Evolutionary conservation across 2,888 invertebrate species (phyloP), one percentile per base, ranked within the genome.

Genomic region (Atherix ibis): DNA sequence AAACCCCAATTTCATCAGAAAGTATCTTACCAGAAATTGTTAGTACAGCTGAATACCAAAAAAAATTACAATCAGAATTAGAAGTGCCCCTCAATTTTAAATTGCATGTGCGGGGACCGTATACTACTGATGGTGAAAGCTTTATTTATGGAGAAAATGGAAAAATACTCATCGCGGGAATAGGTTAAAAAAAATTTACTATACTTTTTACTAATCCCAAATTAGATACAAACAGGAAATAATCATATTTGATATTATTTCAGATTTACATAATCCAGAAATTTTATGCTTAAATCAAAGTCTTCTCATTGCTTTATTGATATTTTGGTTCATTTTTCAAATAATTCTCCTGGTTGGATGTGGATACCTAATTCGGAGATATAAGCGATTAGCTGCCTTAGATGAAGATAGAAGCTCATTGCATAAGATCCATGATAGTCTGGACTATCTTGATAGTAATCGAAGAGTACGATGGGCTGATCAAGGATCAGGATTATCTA

Each of bases 381-480:
- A 73, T 44, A 66, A 66, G 40, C 58, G 59, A 18, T 51, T 66
- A 41, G 66, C 66, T 24, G 54, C 63, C 41, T 47, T 63, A 33
- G 63, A 66, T 39, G 63, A 62, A 18, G 58, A 62, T 3, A 50
- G 57, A 13, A 60, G 65, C 31, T 57, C 58, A 0, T 43, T 60
- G 35, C 57, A 61, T 33, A 62, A 63, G 40, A 49, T 68, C 18
- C 63, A 68, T 38, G 76, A 76, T 53, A 73, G 71, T 18, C 66
- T 75, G 42, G 76, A 76, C 39, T 69, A 68, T n/a, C 64, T 68
- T 36, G 68, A 75, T 29, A 71, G 74, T n/a, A 69, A 67, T 43
- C 60, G 77, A 19, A 66, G 76, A 32, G 78, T 78, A 3, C 76
- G 72, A 49, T 78, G 76, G 73, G 76, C 76, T 1, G 77, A 78